Conservation (phyloP, 2,888 invertebrate genomes). For the Hydriomena furcata region DNA sequence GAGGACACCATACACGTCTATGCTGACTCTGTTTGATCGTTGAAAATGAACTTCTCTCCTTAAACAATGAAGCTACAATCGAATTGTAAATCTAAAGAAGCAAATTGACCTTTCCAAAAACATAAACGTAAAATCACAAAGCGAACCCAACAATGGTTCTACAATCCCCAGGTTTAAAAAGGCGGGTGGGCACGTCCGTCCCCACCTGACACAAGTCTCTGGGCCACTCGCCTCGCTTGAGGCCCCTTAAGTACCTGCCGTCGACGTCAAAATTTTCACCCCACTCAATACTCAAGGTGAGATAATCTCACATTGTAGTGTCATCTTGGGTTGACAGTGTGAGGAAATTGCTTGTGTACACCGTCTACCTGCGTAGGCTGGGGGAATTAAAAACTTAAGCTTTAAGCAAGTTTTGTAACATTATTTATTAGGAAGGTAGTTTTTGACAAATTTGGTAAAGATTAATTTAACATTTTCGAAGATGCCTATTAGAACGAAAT, state of each 20-base stretch:
- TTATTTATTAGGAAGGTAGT: too few species aligned
- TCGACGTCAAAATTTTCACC: constrained; percentile 52
- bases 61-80: constrained; percentile 1
- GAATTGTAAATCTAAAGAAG: constrained; percentile 26
- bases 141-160: constrained; percentile 40
- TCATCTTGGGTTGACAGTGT: constrained; percentile 22
- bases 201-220: constrained; percentile 46
- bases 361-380: too few species aligned
- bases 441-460: too few species aligned
- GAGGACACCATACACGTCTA: too few species aligned
- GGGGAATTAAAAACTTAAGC: too few species aligned
- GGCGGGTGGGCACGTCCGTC: constrained; percentile 57
- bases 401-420: background rate
- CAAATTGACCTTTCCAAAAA: constrained; percentile 28
- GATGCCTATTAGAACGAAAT: too few species aligned
- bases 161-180: constrained; percentile 51
- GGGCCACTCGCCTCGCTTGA: constrained; percentile 47
- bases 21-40: too few species aligned
- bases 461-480: too few species aligned
- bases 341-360: constrained; percentile 1
- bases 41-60: background rate
- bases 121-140: constrained; percentile 38
- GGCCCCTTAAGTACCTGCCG: constrained; percentile 52
- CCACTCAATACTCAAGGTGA: constrained; percentile 43
- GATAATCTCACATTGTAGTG: constrained; percentile 30